Percentiles rank a stretch among this genome's conserved stretches.
phyloP scores from a whole-genome alignment of 2,888 invertebrate species.

The Itoplectis maculator region DNA sequence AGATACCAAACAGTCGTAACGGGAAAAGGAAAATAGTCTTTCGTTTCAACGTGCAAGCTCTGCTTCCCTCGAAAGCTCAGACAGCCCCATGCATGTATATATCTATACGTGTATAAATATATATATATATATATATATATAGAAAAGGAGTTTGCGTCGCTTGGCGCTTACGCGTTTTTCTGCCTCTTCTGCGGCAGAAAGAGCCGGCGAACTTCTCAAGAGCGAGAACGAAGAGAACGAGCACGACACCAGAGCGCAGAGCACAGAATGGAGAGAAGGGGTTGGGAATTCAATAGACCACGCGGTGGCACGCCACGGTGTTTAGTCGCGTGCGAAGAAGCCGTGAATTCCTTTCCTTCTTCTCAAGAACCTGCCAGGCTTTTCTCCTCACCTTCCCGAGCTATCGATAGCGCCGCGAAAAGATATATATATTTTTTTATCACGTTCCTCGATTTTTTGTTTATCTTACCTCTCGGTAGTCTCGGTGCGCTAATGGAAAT shows the following conservation, averaged over 20 bases:
- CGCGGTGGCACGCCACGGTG: slow-evolving; percentile 65
- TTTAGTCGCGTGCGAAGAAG: slow-evolving; percentile 70
- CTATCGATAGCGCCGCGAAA: slow-evolving; percentile 58
- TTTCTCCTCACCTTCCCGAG: slow-evolving; percentile 41
- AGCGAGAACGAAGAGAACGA: slow-evolving; percentile 54
- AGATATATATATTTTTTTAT: slow-evolving; percentile 37
- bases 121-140: not conserved
- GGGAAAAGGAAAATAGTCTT: slow-evolving; percentile 21
- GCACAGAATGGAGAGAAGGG: slow-evolving; percentile 33
- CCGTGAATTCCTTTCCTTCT: slow-evolving; percentile 54
- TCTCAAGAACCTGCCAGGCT: slow-evolving; percentile 33
- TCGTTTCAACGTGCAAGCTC: slow-evolving; percentile 29
- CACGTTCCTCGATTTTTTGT: slow-evolving; percentile 18
- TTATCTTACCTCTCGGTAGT: slow-evolving; percentile 4
- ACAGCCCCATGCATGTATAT: not conserved
- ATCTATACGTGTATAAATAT: not conserved
- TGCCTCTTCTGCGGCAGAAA: slow-evolving; percentile 35
- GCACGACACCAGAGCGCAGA: slow-evolving; percentile 42
- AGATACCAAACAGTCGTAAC: slow-evolving; percentile 30
- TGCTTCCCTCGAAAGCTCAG: slow-evolving; percentile 17
- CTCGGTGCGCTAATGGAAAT: slow-evolving; percentile 39
- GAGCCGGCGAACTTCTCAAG: slow-evolving; percentile 74
- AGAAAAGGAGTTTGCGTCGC: slow-evolving; percentile 27
- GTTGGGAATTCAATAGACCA: slow-evolving; percentile 71
- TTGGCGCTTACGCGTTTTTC: slow-evolving; percentile 44